These are phyloP conservation scores for Trissolcus basalis DNA, from an alignment of 1,140 invertebrate genomes.

Conservation along the genomic window DNA sequence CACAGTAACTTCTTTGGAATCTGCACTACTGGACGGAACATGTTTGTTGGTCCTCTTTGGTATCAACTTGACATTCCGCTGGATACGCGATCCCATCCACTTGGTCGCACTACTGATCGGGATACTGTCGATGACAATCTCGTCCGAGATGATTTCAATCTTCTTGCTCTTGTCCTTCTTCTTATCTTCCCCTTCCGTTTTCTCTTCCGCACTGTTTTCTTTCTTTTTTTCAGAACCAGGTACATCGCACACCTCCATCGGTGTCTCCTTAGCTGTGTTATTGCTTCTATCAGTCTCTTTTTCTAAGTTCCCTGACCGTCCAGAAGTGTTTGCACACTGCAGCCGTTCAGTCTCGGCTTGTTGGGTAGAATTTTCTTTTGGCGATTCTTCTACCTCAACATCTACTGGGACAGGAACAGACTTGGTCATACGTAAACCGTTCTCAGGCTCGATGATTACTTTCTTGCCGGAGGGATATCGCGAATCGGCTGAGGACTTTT, in stretches of 20 bases:
- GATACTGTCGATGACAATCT: constrained; percentile 65
- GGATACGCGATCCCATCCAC: constrained; percentile 69
- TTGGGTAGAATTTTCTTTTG: constrained; percentile 2
- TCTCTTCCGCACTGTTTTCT: constrained; percentile 20
- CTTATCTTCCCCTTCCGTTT: constrained; percentile 21
- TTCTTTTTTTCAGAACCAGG: constrained; percentile 16
- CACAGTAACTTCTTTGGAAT: constrained; percentile 32
- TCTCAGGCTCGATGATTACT: constrained; percentile 69
- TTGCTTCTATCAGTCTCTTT: constrained; percentile 10
- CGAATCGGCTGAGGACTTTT: constrained; percentile 50
- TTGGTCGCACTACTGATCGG: constrained; percentile 60
- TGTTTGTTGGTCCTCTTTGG: constrained; percentile 68
- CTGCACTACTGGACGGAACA: neutral
- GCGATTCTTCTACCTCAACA: constrained; percentile 31
- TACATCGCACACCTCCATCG: constrained; percentile 17
- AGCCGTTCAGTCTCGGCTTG: constrained; percentile 9
- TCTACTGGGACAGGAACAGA: constrained; percentile 5
- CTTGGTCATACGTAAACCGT: constrained; percentile 49
- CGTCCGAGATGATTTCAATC: constrained; percentile 69
- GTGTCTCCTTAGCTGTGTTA: neutral
- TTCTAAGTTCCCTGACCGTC: constrained; percentile 12
- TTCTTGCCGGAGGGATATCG: constrained; percentile 58
- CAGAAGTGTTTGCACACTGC: constrained; percentile 25
- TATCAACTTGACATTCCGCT: constrained; percentile 71
- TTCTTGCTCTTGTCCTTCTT: constrained; percentile 53